phyloP scores from a whole-genome alignment of 2,113 vertebrate species.

The Rhinolophus sinicus region DNA sequence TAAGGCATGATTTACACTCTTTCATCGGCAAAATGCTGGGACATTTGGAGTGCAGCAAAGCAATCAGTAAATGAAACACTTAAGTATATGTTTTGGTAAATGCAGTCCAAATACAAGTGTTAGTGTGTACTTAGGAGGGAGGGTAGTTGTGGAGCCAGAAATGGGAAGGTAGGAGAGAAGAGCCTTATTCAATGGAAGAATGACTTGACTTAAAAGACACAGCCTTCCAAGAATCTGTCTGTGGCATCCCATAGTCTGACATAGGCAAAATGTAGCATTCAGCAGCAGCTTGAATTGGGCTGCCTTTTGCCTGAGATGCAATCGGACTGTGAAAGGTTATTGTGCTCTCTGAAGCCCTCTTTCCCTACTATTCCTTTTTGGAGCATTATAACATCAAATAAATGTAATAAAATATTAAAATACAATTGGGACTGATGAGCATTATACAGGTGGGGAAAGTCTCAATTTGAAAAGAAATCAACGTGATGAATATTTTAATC shows the following conservation, averaged over 20 bases:
- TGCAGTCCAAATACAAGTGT: slow-evolving; percentile 24
- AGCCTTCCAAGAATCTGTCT: neutral
- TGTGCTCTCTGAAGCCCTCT: neutral
- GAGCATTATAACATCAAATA: slow-evolving; percentile 25
- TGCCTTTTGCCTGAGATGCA: neutral
- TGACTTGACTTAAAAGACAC: neutral
- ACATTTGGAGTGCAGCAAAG: slow-evolving; percentile 52
- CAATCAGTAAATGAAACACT: slow-evolving; percentile 50
- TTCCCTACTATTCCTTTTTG: neutral
- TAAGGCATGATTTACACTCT: slow-evolving; percentile 62
- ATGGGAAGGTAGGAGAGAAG: neutral
- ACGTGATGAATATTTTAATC: neutral
- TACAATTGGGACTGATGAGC: neutral
- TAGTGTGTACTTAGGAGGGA: neutral
- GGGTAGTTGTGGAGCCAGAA: neutral
- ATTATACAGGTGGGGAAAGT: neutral
- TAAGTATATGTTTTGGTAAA: slow-evolving; percentile 54
- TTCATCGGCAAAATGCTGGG: slow-evolving; percentile 43
- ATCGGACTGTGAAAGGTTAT: neutral
- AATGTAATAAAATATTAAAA: neutral
- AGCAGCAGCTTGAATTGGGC: neutral
- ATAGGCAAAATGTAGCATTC: neutral
- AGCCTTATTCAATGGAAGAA: neutral
- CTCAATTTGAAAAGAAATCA: slow-evolving; percentile 1
- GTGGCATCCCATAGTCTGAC: neutral